Conservation (phyloP, 2,797 vertebrate genomes). For the Telmatherina bonti region DNA sequence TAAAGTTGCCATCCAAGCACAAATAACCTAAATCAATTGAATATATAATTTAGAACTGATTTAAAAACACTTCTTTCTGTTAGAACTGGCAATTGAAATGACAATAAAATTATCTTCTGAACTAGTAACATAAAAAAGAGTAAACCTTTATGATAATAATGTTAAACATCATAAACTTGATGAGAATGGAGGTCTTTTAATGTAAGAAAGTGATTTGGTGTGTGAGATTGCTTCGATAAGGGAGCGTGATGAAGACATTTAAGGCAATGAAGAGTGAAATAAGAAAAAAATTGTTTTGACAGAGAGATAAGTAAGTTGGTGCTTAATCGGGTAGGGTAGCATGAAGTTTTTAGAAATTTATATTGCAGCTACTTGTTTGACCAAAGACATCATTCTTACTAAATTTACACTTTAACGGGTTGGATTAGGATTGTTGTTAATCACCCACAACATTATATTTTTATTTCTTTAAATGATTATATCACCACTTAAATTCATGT, state of each 20-base stretch:
- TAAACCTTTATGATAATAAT: conserved; percentile 7
- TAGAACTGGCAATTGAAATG: not conserved
- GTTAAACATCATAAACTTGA: not conserved
- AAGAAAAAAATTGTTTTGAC: conserved; percentile 17
- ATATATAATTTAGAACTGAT: conserved; percentile 1
- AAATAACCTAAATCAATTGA: conserved; percentile 20
- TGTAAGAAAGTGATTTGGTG: not conserved
- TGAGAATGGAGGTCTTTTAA: conserved; percentile 5
- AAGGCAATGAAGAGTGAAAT: conserved; percentile 46
- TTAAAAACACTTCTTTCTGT: not conserved
- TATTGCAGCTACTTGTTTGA: conserved; percentile 1
- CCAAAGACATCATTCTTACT: conserved; percentile 11
- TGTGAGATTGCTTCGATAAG: conserved; percentile 1
- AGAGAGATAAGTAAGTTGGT: conserved; percentile 15
- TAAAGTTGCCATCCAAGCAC: conserved; percentile 15
- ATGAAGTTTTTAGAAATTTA: conserved; percentile 15
- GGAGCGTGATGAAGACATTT: conserved; percentile 4
- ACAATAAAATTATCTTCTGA: conserved; percentile 11
- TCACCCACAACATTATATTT: not conserved
- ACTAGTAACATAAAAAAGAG: not conserved
- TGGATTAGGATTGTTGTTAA: not conserved
- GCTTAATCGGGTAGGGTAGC: conserved; percentile 13
- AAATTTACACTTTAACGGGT: not conserved
- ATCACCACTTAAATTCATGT: not conserved
- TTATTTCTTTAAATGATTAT: not conserved